phyloP scores from a whole-genome alignment of 2,888 invertebrate species.

The Drosophila rellima region DNA sequence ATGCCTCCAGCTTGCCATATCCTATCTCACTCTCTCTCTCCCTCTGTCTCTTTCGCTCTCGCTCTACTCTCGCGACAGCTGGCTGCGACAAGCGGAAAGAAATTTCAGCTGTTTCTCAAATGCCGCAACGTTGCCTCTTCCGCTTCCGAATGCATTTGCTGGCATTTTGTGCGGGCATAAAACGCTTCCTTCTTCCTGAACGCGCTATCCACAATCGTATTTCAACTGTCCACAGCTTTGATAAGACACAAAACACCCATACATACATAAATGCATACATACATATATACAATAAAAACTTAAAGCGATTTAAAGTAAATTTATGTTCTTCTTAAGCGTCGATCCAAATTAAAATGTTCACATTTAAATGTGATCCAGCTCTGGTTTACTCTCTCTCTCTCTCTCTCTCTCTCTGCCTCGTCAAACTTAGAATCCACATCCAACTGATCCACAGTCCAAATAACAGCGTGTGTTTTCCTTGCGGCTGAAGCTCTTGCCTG shows the following conservation, averaged over 20 bases:
- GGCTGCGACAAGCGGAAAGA: slow-evolving; percentile 39
- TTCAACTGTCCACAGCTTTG: slow-evolving; percentile 5
- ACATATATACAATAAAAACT: not conserved
- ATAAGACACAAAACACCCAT: slow-evolving; percentile 1
- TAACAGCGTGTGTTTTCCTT: too few relatives aligned
- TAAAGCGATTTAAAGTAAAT: not conserved
- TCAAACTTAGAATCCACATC: not conserved
- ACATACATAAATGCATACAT: not conserved
- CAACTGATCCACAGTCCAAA: not conserved
- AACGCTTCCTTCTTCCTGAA: slow-evolving; percentile 21
- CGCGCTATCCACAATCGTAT: slow-evolving; percentile 3
- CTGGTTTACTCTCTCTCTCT: not conserved
- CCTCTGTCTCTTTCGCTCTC: not conserved
- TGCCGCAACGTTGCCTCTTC: slow-evolving; percentile 43
- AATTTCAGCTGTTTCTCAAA: slow-evolving; percentile 49
- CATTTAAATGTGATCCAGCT: not conserved
- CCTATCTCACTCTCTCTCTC: not conserved
- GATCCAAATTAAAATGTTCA: not conserved
- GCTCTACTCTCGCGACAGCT: not conserved
- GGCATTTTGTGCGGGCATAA: slow-evolving; percentile 44
- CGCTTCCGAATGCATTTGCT: slow-evolving; percentile 64
- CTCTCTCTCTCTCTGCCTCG: not conserved
- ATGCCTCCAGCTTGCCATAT: slow-evolving; percentile 25
- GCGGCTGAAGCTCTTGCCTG: too few relatives aligned
- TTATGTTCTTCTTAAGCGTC: not conserved